These are phyloP conservation scores for Psittacula derbiana DNA, from an alignment of 2,797 vertebrate species.

Conservation along the genomic window DNA sequence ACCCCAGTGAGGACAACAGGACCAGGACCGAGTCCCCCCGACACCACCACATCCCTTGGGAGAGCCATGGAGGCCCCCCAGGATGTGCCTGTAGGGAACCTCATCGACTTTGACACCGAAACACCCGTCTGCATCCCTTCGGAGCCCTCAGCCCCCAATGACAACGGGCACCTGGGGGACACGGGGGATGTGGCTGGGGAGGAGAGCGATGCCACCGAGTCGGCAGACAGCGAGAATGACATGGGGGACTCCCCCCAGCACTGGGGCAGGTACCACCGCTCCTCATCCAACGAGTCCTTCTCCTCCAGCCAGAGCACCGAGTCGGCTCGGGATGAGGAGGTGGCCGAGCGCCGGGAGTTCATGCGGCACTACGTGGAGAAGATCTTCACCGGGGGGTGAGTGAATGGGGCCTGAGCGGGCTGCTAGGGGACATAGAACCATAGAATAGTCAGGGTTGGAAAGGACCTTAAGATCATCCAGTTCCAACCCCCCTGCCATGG, in stretches of 20 bases:
- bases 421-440: not conserved
- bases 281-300: constrained; percentile 83
- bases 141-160: not conserved
- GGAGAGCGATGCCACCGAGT: constrained; percentile 92
- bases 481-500: too few species aligned
- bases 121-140: not conserved
- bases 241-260: constrained; percentile 77
- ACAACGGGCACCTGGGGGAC: not conserved
- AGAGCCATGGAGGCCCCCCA: constrained; percentile 78
- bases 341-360: constrained; percentile 81
- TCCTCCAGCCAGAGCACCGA: constrained; percentile 89
- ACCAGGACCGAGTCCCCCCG: accelerated
- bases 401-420: accelerated
- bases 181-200: not conserved
- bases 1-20: not conserved
- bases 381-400: constrained; percentile 90
- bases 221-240: constrained; percentile 93
- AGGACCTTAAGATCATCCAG: too few species aligned
- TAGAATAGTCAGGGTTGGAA: too few species aligned
- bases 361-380: constrained; percentile 91
- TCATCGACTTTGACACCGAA: constrained; percentile 85
- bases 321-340: constrained; percentile 73
- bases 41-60: accelerated
- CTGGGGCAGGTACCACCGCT: constrained; percentile 80
- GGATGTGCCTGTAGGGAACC: constrained; percentile 82